These are phyloP conservation scores for Neopipo cinnamomea DNA, from an alignment of 2,113 vertebrate species.

Conservation along the genomic window DNA sequence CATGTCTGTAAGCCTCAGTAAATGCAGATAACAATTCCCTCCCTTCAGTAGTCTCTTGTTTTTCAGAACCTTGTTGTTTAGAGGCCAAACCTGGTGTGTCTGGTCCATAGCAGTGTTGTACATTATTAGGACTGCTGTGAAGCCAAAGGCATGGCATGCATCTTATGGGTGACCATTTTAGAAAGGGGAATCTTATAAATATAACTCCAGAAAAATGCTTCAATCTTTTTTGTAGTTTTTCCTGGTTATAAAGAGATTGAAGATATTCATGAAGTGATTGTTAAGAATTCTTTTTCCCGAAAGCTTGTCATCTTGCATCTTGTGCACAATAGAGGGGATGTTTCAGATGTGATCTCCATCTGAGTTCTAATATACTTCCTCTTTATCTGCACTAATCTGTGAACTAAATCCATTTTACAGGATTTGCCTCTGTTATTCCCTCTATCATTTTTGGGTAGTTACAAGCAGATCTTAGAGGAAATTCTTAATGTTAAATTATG, in stretches of 20 bases:
- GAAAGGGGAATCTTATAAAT: not conserved
- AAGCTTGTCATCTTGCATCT: slow-evolving; percentile 35
- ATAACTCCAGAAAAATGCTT: not conserved
- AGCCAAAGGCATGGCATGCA: not conserved
- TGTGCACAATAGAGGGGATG: not conserved
- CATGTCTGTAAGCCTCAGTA: not conserved
- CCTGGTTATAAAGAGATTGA: not conserved
- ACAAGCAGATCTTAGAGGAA: not conserved
- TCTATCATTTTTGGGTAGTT: not conserved
- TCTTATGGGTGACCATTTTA: not conserved
- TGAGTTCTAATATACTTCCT: not conserved
- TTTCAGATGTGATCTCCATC: not conserved
- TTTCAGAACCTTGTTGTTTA: not conserved
- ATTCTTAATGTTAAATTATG: not conserved
- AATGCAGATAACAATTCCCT: not conserved
- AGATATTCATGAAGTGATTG: slow-evolving; percentile 9
- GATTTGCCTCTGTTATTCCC: not conserved
- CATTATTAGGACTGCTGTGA: not conserved
- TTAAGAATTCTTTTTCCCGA: slow-evolving; percentile 2
- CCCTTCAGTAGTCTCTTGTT: not conserved
- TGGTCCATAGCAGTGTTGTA: not conserved
- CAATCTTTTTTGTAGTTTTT: not conserved
- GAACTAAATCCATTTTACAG: not conserved
- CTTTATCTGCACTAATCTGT: slow-evolving; percentile 7
- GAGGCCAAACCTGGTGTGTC: not conserved